Percentiles rank a stretch among this genome's conserved stretches.
Conservation (phyloP, 2,888 invertebrate genomes). For the Spialia ferax region DNA sequence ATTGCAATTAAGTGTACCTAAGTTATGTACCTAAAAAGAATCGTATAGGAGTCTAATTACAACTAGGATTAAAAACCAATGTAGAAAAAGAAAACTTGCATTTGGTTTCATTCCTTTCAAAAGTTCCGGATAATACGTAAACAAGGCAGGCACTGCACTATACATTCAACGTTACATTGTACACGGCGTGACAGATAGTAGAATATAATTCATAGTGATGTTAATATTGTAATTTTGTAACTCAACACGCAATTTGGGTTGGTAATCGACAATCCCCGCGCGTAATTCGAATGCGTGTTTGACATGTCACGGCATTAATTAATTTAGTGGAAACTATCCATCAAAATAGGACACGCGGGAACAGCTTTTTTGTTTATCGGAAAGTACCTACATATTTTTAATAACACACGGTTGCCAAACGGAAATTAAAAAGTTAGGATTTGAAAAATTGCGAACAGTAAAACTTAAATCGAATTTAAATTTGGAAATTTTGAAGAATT, state of each 20-base stretch:
- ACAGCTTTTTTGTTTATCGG: slow-evolving; percentile 11
- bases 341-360: slow-evolving; percentile 15
- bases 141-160: too few species aligned
- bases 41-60: too few species aligned
- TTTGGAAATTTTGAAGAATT: too few species aligned
- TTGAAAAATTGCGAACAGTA: too few species aligned
- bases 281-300: slow-evolving; percentile 50
- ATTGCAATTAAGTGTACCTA: too few species aligned
- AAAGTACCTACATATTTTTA: background rate
- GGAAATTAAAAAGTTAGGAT: too few species aligned
- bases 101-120: too few species aligned
- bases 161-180: background rate
- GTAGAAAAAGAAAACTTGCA: too few species aligned
- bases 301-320: slow-evolving; percentile 46
- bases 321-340: slow-evolving; percentile 42
- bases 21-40: too few species aligned
- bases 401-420: background rate
- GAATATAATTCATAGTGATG: background rate
- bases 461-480: too few species aligned
- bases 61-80: too few species aligned
- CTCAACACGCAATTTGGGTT: slow-evolving; percentile 48
- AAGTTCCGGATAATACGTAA: too few species aligned
- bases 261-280: slow-evolving; percentile 49
- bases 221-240: slow-evolving; percentile 37
- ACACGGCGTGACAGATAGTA: background rate